Percentiles rank a stretch among this genome's conserved stretches.
These are phyloP conservation scores for Melanotaenia duboulayi DNA, from an alignment of 2,113 vertebrate species.

Conservation along the genomic window DNA sequence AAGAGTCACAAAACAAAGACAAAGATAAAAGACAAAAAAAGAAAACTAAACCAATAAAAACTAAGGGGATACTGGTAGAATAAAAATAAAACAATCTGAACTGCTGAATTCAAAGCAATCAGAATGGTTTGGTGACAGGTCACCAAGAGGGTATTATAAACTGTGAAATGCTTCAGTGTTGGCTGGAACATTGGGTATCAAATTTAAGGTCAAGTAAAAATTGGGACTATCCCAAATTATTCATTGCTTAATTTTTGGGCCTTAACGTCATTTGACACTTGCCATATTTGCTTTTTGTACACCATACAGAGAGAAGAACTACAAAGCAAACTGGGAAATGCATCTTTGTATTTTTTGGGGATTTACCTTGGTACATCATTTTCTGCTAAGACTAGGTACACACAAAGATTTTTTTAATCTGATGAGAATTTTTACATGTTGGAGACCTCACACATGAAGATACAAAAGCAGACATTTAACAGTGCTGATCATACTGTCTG, in stretches of 20 bases:
- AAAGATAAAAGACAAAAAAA: conserved; percentile 9
- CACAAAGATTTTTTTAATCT: no score
- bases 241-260: conserved; percentile 30
- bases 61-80: conserved; percentile 12
- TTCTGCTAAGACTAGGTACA: no score
- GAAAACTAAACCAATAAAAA: not conserved
- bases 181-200: not conserved
- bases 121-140: conserved; percentile 46
- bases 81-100: conserved; percentile 14
- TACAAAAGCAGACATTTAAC: no score
- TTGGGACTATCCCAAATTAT: conserved; percentile 10
- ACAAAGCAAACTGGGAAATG: conserved; percentile 35
- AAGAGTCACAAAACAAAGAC: conserved; percentile 13
- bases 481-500: no score
- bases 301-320: not conserved
- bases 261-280: conserved; percentile 27
- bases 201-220: conserved; percentile 21
- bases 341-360: conserved; percentile 50
- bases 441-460: no score
- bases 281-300: conserved; percentile 20
- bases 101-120: conserved; percentile 34
- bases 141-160: conserved; percentile 36
- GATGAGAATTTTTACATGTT: no score
- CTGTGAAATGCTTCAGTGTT: conserved; percentile 27
- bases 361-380: conserved; percentile 29